A percentile compares a stretch with the other conserved stretches of the same genome.
phyloP scores from a whole-genome alignment of 2,797 vertebrate genomes.

The Molossus alvarezi region DNA sequence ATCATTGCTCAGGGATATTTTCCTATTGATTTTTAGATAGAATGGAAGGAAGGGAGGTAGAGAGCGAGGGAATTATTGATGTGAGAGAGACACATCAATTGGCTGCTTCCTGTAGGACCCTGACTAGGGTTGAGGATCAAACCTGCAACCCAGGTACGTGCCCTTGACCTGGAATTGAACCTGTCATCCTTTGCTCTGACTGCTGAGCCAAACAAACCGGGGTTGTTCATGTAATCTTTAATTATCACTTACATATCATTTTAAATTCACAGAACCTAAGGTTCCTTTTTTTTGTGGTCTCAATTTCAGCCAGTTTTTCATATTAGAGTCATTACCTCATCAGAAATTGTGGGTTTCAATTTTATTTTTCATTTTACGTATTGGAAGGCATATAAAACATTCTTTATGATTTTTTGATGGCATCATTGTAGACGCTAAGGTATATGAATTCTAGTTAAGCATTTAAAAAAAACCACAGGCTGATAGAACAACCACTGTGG shows the following conservation, averaged over 20 bases:
- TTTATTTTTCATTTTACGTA: constrained; percentile 47
- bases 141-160: no score
- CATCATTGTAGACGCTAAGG: not conserved
- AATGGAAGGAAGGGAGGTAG: no score
- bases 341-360: constrained; percentile 33
- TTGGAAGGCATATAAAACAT: not conserved
- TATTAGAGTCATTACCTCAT: constrained; percentile 27
- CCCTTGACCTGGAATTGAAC: no score
- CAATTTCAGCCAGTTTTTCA: not conserved
- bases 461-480: not conserved
- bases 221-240: not conserved
- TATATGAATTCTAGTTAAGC: not conserved
- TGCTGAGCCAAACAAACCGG: no score
- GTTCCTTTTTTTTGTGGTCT: constrained; percentile 17
- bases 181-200: no score
- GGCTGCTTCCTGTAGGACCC: no score
- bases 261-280: not conserved
- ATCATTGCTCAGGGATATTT: no score
- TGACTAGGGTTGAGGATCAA: no score
- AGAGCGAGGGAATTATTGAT: no score
- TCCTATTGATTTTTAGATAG: no score
- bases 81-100: no score
- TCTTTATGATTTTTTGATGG: not conserved
- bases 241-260: constrained; percentile 3
- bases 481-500: not conserved